phyloP scores from a whole-genome alignment of 2,797 vertebrate species.

The Anolis apletophallus region DNA sequence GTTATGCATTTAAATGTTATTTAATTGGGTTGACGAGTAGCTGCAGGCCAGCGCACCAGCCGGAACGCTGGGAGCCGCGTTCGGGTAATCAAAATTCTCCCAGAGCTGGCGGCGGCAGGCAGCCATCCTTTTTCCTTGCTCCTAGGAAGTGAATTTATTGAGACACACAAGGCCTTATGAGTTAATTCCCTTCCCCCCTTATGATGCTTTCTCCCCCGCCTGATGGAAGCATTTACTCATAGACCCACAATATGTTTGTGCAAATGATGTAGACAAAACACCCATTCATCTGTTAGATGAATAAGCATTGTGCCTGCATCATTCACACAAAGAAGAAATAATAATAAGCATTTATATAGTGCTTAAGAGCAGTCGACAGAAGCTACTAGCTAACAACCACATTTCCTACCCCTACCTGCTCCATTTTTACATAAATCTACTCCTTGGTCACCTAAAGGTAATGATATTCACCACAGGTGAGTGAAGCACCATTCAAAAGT shows the following conservation, averaged over 20 bases:
- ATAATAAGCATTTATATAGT: slow-evolving; percentile 4
- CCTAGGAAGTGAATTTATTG: slow-evolving; percentile 41
- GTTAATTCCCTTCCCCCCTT: slow-evolving; percentile 14
- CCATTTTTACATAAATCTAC: not conserved
- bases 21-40: slow-evolving; percentile 78
- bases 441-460: not conserved
- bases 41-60: slow-evolving; percentile 69
- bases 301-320: not conserved
- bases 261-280: slow-evolving; percentile 21
- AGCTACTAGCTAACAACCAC: not conserved
- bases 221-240: slow-evolving; percentile 33
- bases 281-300: not conserved
- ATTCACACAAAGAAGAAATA: not conserved
- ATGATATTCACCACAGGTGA: not conserved
- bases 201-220: slow-evolving; percentile 6
- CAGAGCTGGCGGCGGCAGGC: slow-evolving; percentile 29
- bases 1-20: slow-evolving; percentile 81
- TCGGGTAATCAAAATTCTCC: slow-evolving; percentile 46
- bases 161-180: slow-evolving; percentile 25
- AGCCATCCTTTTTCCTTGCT: slow-evolving; percentile 21
- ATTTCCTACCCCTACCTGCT: not conserved
- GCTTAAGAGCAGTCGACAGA: not conserved
- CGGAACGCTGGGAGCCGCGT: slow-evolving; percentile 44
- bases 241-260: slow-evolving; percentile 50
- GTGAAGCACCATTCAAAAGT: not conserved